Conservation (phyloP, 2,888 invertebrate species). For the Exephanes ischioxanthus region DNA sequence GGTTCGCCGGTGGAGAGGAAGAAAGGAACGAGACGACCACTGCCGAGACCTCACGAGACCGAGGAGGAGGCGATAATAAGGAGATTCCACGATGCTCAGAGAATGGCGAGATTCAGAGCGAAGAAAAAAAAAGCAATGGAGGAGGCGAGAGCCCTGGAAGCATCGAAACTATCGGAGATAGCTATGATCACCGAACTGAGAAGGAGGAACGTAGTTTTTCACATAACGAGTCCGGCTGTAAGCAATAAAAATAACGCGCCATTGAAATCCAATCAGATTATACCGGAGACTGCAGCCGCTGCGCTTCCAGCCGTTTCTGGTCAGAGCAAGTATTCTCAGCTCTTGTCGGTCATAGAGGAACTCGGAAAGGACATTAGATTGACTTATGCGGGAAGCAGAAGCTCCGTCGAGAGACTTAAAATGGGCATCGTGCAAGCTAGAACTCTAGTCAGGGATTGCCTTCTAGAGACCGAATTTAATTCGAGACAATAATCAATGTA, state of each 20-base stretch:
- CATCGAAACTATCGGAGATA: slow-evolving; percentile 69
- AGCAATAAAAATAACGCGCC: slow-evolving; percentile 21
- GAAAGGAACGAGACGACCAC: slow-evolving; percentile 61
- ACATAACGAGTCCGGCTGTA: slow-evolving; percentile 61
- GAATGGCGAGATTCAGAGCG: slow-evolving; percentile 79
- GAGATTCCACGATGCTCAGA: slow-evolving; percentile 78
- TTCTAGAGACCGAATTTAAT: slow-evolving; percentile 96
- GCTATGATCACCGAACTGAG: slow-evolving; percentile 69
- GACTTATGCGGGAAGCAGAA: slow-evolving; percentile 97
- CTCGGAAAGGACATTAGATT: slow-evolving; percentile 98
- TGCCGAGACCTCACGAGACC: slow-evolving; percentile 74
- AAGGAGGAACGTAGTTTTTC: slow-evolving; percentile 70
- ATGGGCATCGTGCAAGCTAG: slow-evolving; percentile 97
- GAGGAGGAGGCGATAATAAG: slow-evolving; percentile 77
- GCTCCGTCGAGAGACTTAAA: slow-evolving; percentile 96
- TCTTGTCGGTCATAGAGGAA: slow-evolving; percentile 96
- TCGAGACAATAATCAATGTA: slow-evolving; percentile 85
- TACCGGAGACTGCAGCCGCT: slow-evolving; percentile 45
- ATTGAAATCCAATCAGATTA: slow-evolving; percentile 3
- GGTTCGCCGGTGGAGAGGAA: slow-evolving; percentile 56
- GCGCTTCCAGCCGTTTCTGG: slow-evolving; percentile 83
- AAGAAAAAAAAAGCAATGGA: slow-evolving; percentile 76
- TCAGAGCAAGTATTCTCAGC: slow-evolving; percentile 95
- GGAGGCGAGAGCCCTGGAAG: slow-evolving; percentile 70
- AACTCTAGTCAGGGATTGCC: slow-evolving; percentile 96